Percentiles rank a stretch among this genome's conserved stretches.
Evolutionary conservation across 2,888 invertebrate species (phyloP).

Genomic region (Catocala nupta): DNA sequence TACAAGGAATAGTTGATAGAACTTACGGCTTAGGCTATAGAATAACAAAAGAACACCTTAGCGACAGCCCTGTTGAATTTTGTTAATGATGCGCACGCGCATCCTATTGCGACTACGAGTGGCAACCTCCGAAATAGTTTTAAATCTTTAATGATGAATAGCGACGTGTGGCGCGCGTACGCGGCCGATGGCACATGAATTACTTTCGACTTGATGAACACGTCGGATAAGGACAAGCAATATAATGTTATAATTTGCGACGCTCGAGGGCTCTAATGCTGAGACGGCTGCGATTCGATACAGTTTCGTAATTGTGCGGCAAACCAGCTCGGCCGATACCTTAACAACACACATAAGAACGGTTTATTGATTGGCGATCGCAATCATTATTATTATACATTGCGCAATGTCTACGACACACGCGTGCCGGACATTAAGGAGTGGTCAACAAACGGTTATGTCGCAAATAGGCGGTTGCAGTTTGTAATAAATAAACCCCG

Average conservation of each 20-base stretch:
- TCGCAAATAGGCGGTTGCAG: conserved; percentile 59
- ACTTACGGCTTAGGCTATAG: conserved; percentile 1
- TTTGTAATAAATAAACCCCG: conserved; percentile 68
- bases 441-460: conserved; percentile 69
- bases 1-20: not conserved
- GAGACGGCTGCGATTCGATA: conserved; percentile 60
- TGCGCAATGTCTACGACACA: conserved; percentile 61
- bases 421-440: conserved; percentile 69
- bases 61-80: conserved; percentile 52
- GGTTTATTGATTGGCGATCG: conserved; percentile 65
- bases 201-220: conserved; percentile 42
- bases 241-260: conserved; percentile 62
- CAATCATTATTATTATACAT: conserved; percentile 64
- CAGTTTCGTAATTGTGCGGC: conserved; percentile 73
- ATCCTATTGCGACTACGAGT: conserved; percentile 56
- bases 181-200: conserved; percentile 49
- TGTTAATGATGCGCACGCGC: conserved; percentile 62
- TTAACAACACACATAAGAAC: conserved; percentile 46
- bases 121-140: conserved; percentile 51
- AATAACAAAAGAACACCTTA: conserved; percentile 1
- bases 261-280: conserved; percentile 68
- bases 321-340: conserved; percentile 51
- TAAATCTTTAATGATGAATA: conserved; percentile 56
- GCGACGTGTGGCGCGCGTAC: conserved; percentile 44
- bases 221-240: conserved; percentile 42